A percentile compares a stretch with the other conserved stretches of the same genome.
phyloP scores from a whole-genome alignment of 1,140 invertebrate species.

The Papilio polyxenes region DNA sequence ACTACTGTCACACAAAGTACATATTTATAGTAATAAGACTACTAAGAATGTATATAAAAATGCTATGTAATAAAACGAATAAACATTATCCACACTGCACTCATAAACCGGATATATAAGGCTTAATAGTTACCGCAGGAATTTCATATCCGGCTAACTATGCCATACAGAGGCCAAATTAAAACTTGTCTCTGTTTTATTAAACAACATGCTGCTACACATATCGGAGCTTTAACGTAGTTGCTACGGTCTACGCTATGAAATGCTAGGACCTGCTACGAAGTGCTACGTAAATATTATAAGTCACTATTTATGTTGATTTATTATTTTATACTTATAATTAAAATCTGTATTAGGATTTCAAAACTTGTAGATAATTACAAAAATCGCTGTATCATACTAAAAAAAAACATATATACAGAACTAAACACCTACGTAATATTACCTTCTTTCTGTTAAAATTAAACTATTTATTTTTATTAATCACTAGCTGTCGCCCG shows the following conservation, averaged over 20 bases:
- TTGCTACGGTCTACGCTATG: not conserved
- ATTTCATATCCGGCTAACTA: conserved; percentile 36
- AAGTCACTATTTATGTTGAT: not conserved
- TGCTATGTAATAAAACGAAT: not conserved
- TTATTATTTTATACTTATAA: not conserved
- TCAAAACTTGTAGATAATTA: too few species aligned
- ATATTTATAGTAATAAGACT: not conserved
- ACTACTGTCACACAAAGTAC: too few species aligned
- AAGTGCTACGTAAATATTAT: not conserved
- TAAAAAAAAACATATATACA: too few species aligned
- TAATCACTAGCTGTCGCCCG: too few species aligned
- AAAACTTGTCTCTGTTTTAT: conserved; percentile 35
- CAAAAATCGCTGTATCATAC: too few species aligned
- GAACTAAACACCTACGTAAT: too few species aligned
- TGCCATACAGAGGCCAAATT: conserved; percentile 34
- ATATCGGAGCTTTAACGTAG: not conserved
- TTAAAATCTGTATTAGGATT: too few species aligned
- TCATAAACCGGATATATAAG: conserved; percentile 30
- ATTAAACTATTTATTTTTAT: too few species aligned
- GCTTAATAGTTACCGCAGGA: conserved; percentile 32
- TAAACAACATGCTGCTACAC: conserved; percentile 34
- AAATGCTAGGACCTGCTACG: not conserved
- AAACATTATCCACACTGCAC: not conserved
- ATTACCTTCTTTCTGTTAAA: too few species aligned
- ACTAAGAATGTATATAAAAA: not conserved